Base-by-base conservation (phyloP, 2,888 invertebrate species). In the Metellina segmentata region DNA sequence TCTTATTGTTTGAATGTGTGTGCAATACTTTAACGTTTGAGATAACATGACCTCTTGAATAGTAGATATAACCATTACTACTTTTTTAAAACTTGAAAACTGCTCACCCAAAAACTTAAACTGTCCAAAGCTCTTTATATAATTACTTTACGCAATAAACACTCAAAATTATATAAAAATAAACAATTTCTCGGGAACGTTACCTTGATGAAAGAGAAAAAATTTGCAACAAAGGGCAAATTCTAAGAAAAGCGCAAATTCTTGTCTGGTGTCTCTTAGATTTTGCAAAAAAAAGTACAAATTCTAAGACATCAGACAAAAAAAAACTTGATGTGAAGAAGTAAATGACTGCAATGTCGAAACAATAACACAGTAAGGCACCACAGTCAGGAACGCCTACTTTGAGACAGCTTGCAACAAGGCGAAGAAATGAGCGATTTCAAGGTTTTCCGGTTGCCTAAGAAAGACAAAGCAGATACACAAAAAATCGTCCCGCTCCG, bases 401-500 rank as follows among this genome's bases (percentile, higher is more conserved):
- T 85, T 34, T 53, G 52, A 61, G 16, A 48, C 52, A 6, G 53
- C 79, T 61, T 69, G n/a, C 77, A 77, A 8, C 77, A 51, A 52
- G 49, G n/a, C n/a, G 16, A 8, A 13, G 77, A 48, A 77, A 77
- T 13, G 79, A 20, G 16, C 7, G 16, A 16, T 74, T 85, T 85
- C 85, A 85, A 85, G 85, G 85, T 53, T 85, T 85, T 61, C 61
- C 53, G 53, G 74, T 75, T 81, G 7, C 69, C 20, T 48, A 34
- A 61, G 61, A 61, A 61, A 61, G 61, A 61, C 61, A 61, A 61
- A 61, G 61, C 11, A 61, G 61, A 61, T 16, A 16, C 61, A 61
- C 11, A 79, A 83, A 85, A 85, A 53, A 61, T 75, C 85, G 8
- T 53, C 74, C 53, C 74, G 85, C 74, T 75, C 85, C 85, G 85